Conservation (phyloP, 2,888 invertebrate species). For the Macaria notata region DNA sequence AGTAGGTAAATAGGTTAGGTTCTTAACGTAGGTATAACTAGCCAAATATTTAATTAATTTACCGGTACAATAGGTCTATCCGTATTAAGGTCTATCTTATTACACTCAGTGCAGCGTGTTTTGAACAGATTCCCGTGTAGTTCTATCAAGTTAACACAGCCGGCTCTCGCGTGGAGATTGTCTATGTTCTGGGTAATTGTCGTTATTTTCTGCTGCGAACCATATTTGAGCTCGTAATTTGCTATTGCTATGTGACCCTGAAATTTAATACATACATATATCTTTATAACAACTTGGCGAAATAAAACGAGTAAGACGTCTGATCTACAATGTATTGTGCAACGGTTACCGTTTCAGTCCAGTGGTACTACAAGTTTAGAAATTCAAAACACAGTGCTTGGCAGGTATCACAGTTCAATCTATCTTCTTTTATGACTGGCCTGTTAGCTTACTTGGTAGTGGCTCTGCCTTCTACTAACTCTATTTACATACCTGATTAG, state of each 20-base stretch:
- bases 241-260: conserved; percentile 86
- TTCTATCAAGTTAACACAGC: conserved; percentile 88
- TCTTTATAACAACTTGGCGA: too few relatives aligned
- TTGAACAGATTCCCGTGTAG: conserved; percentile 90
- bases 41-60: conserved; percentile 5
- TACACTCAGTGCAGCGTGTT: conserved; percentile 83
- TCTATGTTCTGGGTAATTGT: conserved; percentile 97
- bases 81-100: conserved; percentile 80
- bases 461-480: too few relatives aligned
- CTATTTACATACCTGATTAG: conserved; percentile 84
- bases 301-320: too few relatives aligned
- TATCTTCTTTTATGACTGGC: too few relatives aligned
- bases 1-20: background rate
- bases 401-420: too few relatives aligned
- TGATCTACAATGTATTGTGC: too few relatives aligned
- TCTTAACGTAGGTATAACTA: too few relatives aligned
- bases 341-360: too few relatives aligned
- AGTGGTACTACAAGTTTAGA: too few relatives aligned
- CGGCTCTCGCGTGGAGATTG: conserved; percentile 92
- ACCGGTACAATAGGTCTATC: conserved; percentile 89
- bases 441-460: too few relatives aligned
- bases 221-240: conserved; percentile 79
- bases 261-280: too few relatives aligned
- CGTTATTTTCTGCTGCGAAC: conserved; percentile 71
- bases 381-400: too few relatives aligned